phyloP scores from a whole-genome alignment of 2,888 invertebrate genomes.

The Phaedon cochleariae region DNA sequence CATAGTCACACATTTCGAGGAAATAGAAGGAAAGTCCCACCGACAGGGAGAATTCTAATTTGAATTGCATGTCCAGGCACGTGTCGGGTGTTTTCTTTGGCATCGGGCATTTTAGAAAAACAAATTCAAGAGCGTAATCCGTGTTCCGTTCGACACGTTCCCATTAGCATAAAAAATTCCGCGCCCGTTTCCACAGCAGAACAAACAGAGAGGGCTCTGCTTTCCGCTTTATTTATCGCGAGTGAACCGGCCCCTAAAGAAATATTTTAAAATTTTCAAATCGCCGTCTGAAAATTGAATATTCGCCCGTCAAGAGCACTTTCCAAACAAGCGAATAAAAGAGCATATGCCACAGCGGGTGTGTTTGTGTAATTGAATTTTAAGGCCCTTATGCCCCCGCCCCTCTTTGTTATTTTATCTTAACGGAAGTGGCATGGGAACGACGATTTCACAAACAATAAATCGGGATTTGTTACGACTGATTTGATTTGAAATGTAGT shows the following conservation, averaged over 20 bases:
- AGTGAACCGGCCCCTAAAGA: slow-evolving; percentile 34
- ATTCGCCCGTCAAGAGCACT: slow-evolving; percentile 35
- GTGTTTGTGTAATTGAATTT: slow-evolving; percentile 34
- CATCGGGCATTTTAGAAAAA: slow-evolving; percentile 39
- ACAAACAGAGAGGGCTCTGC: slow-evolving; percentile 44
- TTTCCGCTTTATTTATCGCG: slow-evolving; percentile 23
- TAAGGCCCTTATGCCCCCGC: slow-evolving; percentile 20
- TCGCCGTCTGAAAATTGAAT: slow-evolving; percentile 37
- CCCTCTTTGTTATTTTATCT: slow-evolving; percentile 36
- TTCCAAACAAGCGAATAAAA: slow-evolving; percentile 24
- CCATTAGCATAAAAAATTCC: slow-evolving; percentile 49
- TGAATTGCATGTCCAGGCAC: slow-evolving; percentile 32
- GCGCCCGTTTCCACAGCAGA: slow-evolving; percentile 45
- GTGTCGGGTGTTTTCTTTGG: slow-evolving; percentile 37
- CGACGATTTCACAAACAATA: not conserved
- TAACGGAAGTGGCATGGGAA: slow-evolving; percentile 17
- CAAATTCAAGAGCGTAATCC: slow-evolving; percentile 46
- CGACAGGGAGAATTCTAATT: not conserved
- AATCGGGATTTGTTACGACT: not conserved
- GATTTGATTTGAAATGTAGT: too few species aligned
- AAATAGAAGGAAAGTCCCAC: not conserved
- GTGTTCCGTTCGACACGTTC: slow-evolving; percentile 47
- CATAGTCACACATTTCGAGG: too few species aligned
- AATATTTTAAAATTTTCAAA: slow-evolving; percentile 45
- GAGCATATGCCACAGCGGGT: slow-evolving; percentile 37